A percentile compares a stretch with the other conserved stretches of the same genome.
Evolutionary conservation across 2,797 vertebrate genomes (phyloP).

Genomic region (Microhierax caerulescens): DNA sequence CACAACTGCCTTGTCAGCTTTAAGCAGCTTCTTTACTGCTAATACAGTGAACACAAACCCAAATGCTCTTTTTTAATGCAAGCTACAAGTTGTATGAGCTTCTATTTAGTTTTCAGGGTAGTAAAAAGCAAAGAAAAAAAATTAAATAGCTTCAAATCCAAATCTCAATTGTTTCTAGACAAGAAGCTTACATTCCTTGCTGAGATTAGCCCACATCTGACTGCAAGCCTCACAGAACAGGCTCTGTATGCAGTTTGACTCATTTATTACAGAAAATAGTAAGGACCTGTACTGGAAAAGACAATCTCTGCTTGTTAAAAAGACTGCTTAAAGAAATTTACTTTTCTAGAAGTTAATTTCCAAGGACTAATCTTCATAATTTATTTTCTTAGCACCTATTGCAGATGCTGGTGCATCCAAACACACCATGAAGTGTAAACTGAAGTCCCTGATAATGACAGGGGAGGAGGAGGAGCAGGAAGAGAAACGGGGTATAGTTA

Average conservation of each 20-base stretch:
- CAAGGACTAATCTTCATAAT: not conserved
- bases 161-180: not conserved
- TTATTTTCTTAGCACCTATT: not conserved
- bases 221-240: not conserved
- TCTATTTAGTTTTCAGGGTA: not conserved
- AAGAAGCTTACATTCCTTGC: not conserved
- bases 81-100: not conserved
- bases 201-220: not conserved
- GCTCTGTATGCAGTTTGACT: not conserved
- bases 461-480: not conserved
- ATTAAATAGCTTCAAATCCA: not conserved
- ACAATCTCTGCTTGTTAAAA: not conserved
- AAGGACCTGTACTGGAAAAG: not conserved
- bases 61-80: not conserved
- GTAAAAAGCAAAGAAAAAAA: not conserved
- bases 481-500: not conserved
- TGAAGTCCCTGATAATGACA: not conserved
- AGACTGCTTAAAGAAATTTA: not conserved
- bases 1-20: not conserved
- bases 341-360: not conserved
- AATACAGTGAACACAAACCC: not conserved
- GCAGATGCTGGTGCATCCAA: not conserved
- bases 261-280: not conserved
- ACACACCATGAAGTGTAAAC: not conserved
- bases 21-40: not conserved